Evolutionary conservation across 1,140 invertebrate species (phyloP).

Genomic region (Drosophila pallidifrons): DNA sequence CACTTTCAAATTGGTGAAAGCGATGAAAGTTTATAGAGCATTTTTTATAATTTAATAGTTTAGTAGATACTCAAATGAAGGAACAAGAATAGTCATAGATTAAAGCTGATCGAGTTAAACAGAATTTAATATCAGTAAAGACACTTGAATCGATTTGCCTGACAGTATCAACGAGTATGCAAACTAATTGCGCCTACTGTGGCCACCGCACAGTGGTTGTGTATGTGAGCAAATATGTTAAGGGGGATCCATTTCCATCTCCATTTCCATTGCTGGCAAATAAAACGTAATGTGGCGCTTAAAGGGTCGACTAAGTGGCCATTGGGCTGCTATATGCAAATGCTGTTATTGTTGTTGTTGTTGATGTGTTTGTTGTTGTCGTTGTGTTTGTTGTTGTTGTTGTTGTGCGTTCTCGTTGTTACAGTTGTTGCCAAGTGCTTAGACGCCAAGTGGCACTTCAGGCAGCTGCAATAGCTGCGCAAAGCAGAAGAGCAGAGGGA

Average conservation of each 20-base stretch:
- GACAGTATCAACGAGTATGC: neutral
- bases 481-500: constrained; percentile 4
- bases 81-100: no score
- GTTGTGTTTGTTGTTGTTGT: no score
- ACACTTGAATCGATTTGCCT: neutral
- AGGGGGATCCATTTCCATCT: constrained; percentile 13
- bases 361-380: neutral
- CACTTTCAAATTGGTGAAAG: neutral
- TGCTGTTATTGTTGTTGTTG: constrained; percentile 25
- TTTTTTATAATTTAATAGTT: no score
- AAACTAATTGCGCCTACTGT: constrained; percentile 1
- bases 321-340: constrained; percentile 44
- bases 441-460: constrained; percentile 50
- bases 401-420: constrained; percentile 6
- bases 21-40: neutral
- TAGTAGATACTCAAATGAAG: no score
- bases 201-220: neutral
- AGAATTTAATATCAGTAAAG: neutral
- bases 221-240: constrained; percentile 12
- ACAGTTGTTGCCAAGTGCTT: constrained; percentile 46
- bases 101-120: no score
- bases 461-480: constrained; percentile 20
- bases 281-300: constrained; percentile 52
- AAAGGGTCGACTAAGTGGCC: constrained; percentile 49
- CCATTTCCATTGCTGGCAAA: constrained; percentile 33